These are phyloP conservation scores for Porites cylindrica DNA, from an alignment of 92 coral and sea anemone genomes.

Conservation along the genomic window DNA sequence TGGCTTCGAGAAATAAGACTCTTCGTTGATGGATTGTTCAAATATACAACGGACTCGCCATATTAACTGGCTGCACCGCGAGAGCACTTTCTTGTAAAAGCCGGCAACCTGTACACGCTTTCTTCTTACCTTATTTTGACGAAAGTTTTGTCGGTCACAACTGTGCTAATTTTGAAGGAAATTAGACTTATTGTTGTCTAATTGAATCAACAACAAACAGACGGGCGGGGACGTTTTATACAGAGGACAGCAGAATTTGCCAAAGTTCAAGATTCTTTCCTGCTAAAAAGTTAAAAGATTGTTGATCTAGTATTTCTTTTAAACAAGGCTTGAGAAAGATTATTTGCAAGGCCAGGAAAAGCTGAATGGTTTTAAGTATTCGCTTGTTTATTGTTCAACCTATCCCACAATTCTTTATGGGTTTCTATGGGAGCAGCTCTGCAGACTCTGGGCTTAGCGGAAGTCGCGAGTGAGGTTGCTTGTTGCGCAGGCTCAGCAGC, in stretches of 20 bases:
- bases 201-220: not conserved
- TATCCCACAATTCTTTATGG: conserved; percentile 90
- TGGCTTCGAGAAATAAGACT: not conserved
- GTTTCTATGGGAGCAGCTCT: conserved; percentile 99
- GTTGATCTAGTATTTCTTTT: not conserved
- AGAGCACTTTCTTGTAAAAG: not conserved
- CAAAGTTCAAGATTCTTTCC: not conserved
- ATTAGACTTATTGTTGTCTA: not conserved
- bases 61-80: not conserved
- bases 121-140: not conserved
- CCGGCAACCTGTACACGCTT: not conserved
- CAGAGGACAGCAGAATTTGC: not conserved
- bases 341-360: conserved; percentile 2
- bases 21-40: not conserved
- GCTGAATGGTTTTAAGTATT: conserved; percentile 46
- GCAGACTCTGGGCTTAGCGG: conserved; percentile 99
- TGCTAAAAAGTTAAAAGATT: not conserved
- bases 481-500: conserved; percentile 99
- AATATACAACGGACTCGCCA: not conserved
- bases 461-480: conserved; percentile 97
- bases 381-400: conserved; percentile 33
- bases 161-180: not conserved
- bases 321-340: not conserved
- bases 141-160: not conserved
- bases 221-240: not conserved